Base-by-base conservation (phyloP, 92 coral and sea anemone genomes). In the Siderastrea radians region DNA sequence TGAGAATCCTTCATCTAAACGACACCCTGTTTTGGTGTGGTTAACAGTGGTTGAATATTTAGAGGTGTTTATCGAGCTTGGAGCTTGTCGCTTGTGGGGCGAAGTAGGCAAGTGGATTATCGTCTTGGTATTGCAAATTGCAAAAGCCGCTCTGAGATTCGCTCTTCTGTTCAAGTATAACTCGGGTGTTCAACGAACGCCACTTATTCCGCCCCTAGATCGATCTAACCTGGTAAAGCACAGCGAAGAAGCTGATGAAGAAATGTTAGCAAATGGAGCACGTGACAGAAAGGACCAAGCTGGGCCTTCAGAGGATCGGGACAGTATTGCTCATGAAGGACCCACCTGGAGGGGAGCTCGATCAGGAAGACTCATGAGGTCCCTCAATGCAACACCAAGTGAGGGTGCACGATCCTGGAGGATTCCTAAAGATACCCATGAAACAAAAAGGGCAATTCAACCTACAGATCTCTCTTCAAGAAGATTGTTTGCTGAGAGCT, bases 61-160 rank as follows among this genome's bases (percentile, higher is more conserved):
- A 14, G 99, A 97, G 74, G 99, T 97, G 73, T 97, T 97, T 64
- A 75, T 97, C 5, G 99, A 97, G 78, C 92, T 95, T 47, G 98
- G 98, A 5, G 99, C 99, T 0, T 93, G 86, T 48, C 88, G 93
- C n/a, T 54, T 91, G 45, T 92, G 98, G 96, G 99, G 98, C 26
- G 99, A 97, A 83, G 92, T 92, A 1, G 99, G 99, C 11, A 97
- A 97, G 73, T 97, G 99, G 98, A 64, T 94, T 17, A 84, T 97
- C 44, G 94, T 97, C 6, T 88, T 97, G 16, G 87, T 94, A 11
- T 75, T 97, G 52, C 99, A 97, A 74, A 91, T 97, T 53, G 87
- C 92, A 48, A 97, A 97, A 86, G 99, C 94, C 48, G 98, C 93
- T 49, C 65, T 97, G 79, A 91, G 98, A 87, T 90, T 94, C 71